Evolutionary conservation across 2,113 vertebrate species (phyloP), one percentile per base, ranked within the genome.

Genomic region (Hippocampus mohnikei): DNA sequence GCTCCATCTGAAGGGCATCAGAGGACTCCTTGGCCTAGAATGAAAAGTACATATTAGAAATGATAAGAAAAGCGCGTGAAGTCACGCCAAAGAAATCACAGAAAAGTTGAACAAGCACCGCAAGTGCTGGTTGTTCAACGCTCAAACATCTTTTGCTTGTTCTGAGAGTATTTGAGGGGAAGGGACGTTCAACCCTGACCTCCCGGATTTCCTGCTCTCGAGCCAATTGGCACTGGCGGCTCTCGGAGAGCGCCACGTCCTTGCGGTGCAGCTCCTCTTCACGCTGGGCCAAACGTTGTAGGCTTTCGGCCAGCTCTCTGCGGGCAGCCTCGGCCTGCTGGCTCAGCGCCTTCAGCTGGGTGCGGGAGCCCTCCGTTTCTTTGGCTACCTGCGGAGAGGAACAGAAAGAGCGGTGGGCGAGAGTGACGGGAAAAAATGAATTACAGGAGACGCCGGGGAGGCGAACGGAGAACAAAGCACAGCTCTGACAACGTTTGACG

Each of bases 231-330:
- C 83, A 90, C 78, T 93, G 92, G 77, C 85, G 88, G 62, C 88
- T 78, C 78, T 96, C 93, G 69, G 78, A 91, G 62, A 98, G 88
- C 65, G 94, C 94, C 83, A 92, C 82, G 56, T 95, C 93, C 82
- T 93, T 95, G 70, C 89, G 87, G 44, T 89, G 93, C 25, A 96
- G 87, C 42, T 95, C 93, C 67, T 98, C 96, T 77, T 96, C 95
- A 27, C 96, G 93, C 79, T 92, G 92, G 60, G 93, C 94, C 72
- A 93, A 92, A 23, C 92, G 94, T 50, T 90, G 87, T 64, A 96
- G 87, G 23, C 92, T 90, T 41, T 96, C 95, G 23, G 90, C 85
- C 40, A 98, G 84, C 77, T 98, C 95, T 83, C 94, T 93, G 48
- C 80, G 90, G 74, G 94, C 91, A 3, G 70, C 94, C 84, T 97